Conservation (phyloP, 53 echinoderm and acorn worm species). For the Stichopus horrens region DNA sequence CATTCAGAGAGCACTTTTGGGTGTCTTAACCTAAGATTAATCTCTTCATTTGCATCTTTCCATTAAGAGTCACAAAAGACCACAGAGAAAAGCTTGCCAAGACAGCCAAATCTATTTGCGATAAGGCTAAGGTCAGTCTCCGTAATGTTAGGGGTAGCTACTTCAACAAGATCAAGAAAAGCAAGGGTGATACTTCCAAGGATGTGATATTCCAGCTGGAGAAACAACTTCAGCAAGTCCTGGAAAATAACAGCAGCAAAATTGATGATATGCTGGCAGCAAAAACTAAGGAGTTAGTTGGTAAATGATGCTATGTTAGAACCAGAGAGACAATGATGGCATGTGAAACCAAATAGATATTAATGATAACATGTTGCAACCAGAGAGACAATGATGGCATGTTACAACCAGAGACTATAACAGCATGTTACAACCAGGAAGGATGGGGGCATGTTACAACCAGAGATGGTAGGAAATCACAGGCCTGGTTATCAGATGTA, state of each 20-base stretch:
- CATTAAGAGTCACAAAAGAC: conserved; percentile 82
- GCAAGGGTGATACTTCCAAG: conserved; percentile 71
- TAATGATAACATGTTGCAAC: neutral
- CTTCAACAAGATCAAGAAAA: conserved; percentile 63
- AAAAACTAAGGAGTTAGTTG: conserved; percentile 77
- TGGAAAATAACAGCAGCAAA: conserved; percentile 58
- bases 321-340: too few relatives aligned
- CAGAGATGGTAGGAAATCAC: too few relatives aligned
- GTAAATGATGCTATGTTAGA: neutral
- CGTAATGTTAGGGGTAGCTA: conserved; percentile 64
- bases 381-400: neutral
- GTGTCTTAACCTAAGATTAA: too few relatives aligned
- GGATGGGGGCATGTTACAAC: too few relatives aligned
- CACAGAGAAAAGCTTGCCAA: conserved; percentile 89
- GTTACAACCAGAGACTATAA: neutral
- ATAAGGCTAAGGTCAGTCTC: conserved; percentile 78
- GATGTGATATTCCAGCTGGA: conserved; percentile 86
- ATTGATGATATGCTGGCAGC: conserved; percentile 68
- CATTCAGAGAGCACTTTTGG: too few relatives aligned
- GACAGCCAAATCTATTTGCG: conserved; percentile 79
- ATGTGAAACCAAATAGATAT: neutral
- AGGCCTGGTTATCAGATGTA: too few relatives aligned
- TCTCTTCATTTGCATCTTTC: too few relatives aligned
- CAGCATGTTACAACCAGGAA: too few relatives aligned
- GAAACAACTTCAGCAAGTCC: conserved; percentile 83